Conservation (phyloP, 2,113 vertebrate species). For the Gobiocypris rarus region DNA sequence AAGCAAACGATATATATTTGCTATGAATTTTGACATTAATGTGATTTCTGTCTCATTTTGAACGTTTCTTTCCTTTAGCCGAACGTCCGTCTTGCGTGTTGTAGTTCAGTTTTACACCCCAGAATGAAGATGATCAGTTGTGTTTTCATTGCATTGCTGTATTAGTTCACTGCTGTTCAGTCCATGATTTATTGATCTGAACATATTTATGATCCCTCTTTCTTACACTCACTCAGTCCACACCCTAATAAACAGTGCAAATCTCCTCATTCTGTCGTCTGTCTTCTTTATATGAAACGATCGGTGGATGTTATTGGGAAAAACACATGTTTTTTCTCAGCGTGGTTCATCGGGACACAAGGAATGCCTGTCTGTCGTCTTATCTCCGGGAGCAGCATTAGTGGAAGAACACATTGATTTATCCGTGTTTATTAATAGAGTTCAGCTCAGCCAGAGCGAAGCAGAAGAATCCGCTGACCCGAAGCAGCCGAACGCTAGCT, state of each 20-base stretch:
- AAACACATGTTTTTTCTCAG: background rate
- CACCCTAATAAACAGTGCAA: constrained; percentile 54
- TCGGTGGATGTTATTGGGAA: background rate
- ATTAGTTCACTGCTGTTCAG: constrained; percentile 19
- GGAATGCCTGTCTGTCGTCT: background rate
- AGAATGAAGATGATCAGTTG: constrained; percentile 31
- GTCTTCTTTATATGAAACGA: background rate
- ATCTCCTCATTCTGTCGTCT: background rate
- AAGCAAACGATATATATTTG: constrained; percentile 42
- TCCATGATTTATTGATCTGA: constrained; percentile 48
- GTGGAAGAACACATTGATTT: background rate
- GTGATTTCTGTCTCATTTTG: constrained; percentile 28
- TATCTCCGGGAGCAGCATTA: background rate
- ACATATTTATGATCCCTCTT: constrained; percentile 59
- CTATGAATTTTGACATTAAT: constrained; percentile 39
- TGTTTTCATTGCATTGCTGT: constrained; percentile 40
- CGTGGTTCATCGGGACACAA: background rate
- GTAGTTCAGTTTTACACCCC: background rate
- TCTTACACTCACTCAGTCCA: constrained; percentile 48
- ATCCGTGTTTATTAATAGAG: constrained; percentile 10
- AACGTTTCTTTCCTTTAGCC: constrained; percentile 40
- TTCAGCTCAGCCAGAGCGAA: background rate
- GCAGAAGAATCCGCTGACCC: background rate
- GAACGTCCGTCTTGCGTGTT: constrained; percentile 29
- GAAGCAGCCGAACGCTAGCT: background rate